These are phyloP conservation scores for Caretta caretta DNA, from an alignment of 2,113 vertebrate species.

Conservation along the genomic window DNA sequence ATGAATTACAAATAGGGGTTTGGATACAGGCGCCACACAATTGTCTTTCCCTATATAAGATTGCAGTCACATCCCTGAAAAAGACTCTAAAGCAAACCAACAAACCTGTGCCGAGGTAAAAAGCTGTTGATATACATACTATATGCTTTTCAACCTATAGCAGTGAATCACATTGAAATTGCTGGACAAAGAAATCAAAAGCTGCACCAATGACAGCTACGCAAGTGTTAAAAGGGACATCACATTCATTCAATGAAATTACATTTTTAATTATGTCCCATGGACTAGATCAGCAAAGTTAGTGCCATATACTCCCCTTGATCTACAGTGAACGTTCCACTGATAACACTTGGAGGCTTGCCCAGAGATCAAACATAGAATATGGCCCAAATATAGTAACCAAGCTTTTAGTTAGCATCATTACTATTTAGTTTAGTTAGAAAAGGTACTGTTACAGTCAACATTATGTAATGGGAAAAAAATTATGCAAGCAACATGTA, in stretches of 20 bases:
- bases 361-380: background rate
- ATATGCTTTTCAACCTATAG: background rate
- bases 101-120: background rate
- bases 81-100: background rate
- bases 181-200: background rate
- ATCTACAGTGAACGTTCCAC: background rate
- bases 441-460: conserved; percentile 43
- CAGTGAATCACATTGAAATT: background rate
- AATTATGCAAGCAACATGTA: background rate
- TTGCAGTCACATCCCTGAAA: background rate
- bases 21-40: background rate
- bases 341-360: background rate
- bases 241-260: background rate
- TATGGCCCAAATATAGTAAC: background rate
- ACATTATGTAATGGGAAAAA: conserved; percentile 32
- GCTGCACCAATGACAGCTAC: background rate
- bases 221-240: background rate
- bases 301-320: background rate
- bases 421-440: conserved; percentile 26
- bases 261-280: background rate
- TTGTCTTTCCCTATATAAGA: background rate
- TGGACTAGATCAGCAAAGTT: background rate
- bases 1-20: background rate
- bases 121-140: background rate
- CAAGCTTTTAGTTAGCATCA: conserved; percentile 34